Base-by-base conservation (phyloP, 2,888 invertebrate genomes). In the Lucinisca nassula region DNA sequence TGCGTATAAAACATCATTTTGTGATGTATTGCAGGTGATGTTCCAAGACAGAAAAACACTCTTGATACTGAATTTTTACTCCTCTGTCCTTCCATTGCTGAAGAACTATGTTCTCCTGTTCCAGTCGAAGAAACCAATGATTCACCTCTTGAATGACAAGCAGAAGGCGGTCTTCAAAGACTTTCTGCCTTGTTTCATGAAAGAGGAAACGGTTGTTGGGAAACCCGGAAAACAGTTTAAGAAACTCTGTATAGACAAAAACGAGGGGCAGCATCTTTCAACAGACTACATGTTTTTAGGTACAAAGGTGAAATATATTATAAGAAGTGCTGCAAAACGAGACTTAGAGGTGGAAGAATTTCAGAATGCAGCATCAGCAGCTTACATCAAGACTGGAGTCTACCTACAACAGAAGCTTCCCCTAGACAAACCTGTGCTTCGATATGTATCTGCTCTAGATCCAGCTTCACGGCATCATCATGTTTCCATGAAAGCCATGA, bases 41-140 rank as follows among this genome's bases (percentile, higher is more conserved):
- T n/a, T n/a, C n/a, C n/a, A n/a, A n/a, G n/a, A n/a, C n/a, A n/a
- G n/a, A n/a, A n/a, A n/a, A n/a, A n/a, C n/a, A n/a, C n/a, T n/a
- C n/a, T n/a, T n/a, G n/a, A n/a, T n/a, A n/a, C n/a, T n/a, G n/a
- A 24, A 67, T 45, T 80, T 78, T 24, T 82, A 84, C 67, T 24
- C 37, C 6, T 38, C 87, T 24, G 79, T 84, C 32, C 70, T 84
- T 1, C 77, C 79, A 30, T 27, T 79, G 12, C 38, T 87, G 27
- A 77, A 87, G 79, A 38, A 81, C 30, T 85, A 88, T 85, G 80
- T 82, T 8, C 30, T 40, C n/a, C 58, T 80, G 32, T 88, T 88
- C 45, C 82, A 85, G 76, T 40, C 55, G 21, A 75, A 55, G 73
- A 73, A 82, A 27, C 85, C 88, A 32, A 45, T 77, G 70, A 61